phyloP scores from a whole-genome alignment of 2,888 invertebrate species.

The Buathra laborator region DNA sequence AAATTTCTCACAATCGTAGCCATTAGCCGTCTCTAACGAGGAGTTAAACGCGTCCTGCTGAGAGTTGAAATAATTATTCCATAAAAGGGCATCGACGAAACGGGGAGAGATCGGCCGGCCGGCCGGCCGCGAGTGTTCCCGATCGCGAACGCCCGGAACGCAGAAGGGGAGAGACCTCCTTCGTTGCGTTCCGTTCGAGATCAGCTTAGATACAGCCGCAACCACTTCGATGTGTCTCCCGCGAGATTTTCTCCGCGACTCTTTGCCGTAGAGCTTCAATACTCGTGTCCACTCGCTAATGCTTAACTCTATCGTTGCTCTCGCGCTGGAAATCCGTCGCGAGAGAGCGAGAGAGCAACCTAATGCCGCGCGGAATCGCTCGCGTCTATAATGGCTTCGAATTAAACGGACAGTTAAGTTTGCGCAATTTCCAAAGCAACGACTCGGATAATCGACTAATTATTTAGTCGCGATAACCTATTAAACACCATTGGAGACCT shows the following conservation, averaged over 20 bases:
- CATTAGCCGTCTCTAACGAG: conserved; percentile 70
- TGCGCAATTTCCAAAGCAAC: conserved; percentile 20
- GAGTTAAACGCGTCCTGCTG: conserved; percentile 69
- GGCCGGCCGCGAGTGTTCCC: conserved; percentile 36
- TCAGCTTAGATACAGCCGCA: conserved; percentile 35
- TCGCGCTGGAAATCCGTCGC: background rate
- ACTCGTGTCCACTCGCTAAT: conserved; percentile 29
- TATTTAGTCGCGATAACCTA: background rate
- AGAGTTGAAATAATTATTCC: conserved; percentile 78
- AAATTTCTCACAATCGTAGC: conserved; percentile 64
- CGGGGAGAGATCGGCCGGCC: conserved; percentile 37
- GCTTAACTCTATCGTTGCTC: conserved; percentile 26
- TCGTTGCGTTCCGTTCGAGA: conserved; percentile 59
- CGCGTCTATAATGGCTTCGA: conserved; percentile 38
- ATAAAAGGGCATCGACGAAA: conserved; percentile 71
- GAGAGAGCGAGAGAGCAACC: background rate
- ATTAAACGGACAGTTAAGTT: conserved; percentile 39
- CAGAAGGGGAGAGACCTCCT: conserved; percentile 47
- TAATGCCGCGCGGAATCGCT: conserved; percentile 14
- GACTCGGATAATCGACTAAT: background rate
- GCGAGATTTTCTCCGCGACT: conserved; percentile 47
- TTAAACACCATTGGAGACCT: background rate
- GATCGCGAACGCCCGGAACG: conserved; percentile 48
- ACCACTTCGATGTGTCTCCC: conserved; percentile 20
- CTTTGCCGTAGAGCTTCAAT: conserved; percentile 28